Conservation (phyloP, 2,888 invertebrate genomes). For the Diachrysia chrysitis region DNA sequence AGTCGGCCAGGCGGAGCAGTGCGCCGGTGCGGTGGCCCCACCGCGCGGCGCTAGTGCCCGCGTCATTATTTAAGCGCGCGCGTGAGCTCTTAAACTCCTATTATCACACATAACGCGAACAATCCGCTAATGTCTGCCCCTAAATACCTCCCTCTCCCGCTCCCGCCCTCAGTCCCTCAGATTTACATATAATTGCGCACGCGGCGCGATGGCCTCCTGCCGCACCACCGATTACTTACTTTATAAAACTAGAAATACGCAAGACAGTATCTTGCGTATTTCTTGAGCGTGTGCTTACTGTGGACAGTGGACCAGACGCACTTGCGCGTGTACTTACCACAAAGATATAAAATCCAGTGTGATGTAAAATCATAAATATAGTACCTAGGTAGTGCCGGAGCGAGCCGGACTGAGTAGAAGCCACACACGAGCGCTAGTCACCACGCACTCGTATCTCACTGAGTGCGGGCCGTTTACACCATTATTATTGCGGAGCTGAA, state of each 20-base stretch:
- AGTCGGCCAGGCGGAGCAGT: conserved; percentile 5
- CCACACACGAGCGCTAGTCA: not conserved
- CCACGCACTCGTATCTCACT: not conserved
- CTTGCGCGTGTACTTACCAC: too few species aligned
- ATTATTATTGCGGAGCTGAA: conserved; percentile 21
- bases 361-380: too few species aligned
- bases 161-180: conserved; percentile 28
- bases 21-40: conserved; percentile 15
- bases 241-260: conserved; percentile 7
- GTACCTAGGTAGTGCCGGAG: too few species aligned
- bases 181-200: conserved; percentile 62
- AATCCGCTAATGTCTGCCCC: conserved; percentile 63
- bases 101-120: conserved; percentile 64
- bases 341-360: too few species aligned
- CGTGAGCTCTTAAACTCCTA: conserved; percentile 70
- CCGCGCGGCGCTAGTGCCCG: not conserved
- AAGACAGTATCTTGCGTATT: too few species aligned
- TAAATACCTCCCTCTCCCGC: conserved; percentile 6
- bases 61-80: conserved; percentile 51
- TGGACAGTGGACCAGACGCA: too few species aligned
- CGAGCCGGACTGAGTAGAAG: too few species aligned
- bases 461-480: conserved; percentile 15
- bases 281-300: too few species aligned
- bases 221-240: conserved; percentile 25
- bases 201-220: conserved; percentile 38